Evolutionary conservation across 2,797 vertebrate genomes (phyloP).

Genomic region (Poecilia gillii): DNA sequence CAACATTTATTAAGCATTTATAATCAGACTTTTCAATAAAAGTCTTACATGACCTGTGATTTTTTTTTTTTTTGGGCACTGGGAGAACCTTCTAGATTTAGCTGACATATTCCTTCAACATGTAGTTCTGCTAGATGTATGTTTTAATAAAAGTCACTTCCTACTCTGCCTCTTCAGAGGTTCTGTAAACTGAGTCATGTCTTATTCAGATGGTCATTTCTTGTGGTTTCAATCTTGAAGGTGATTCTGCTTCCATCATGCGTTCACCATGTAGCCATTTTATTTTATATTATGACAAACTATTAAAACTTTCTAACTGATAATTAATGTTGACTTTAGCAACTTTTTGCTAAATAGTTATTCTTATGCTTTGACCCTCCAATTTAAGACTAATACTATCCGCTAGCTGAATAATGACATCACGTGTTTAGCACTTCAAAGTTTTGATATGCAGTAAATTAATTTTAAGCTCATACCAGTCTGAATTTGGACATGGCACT

Average conservation of each 20-base stretch:
- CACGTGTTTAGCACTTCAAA: not conserved
- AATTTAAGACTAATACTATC: not conserved
- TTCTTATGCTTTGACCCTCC: not conserved
- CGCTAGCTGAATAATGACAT: not conserved
- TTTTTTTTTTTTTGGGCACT: not conserved
- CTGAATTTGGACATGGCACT: not conserved
- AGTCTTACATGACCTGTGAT: not conserved
- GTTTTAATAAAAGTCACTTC: not conserved
- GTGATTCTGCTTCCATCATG: not conserved
- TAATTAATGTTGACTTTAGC: not conserved
- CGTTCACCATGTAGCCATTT: not conserved
- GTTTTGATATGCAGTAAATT: not conserved
- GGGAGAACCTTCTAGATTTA: slow-evolving; percentile 4
- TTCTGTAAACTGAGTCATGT: not conserved
- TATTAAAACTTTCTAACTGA: not conserved
- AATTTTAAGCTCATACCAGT: not conserved
- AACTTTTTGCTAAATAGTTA: not conserved
- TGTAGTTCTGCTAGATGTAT: not conserved
- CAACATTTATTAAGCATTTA: not conserved
- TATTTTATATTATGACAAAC: not conserved
- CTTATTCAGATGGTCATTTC: slow-evolving; percentile 3
- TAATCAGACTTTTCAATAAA: not conserved
- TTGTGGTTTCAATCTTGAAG: not conserved
- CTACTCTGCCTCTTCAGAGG: not conserved
- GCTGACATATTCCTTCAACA: slow-evolving; percentile 4